Evolutionary conservation across 2,888 invertebrate genomes (phyloP).

Genomic region (Acanthosoma haemorrhoidale): DNA sequence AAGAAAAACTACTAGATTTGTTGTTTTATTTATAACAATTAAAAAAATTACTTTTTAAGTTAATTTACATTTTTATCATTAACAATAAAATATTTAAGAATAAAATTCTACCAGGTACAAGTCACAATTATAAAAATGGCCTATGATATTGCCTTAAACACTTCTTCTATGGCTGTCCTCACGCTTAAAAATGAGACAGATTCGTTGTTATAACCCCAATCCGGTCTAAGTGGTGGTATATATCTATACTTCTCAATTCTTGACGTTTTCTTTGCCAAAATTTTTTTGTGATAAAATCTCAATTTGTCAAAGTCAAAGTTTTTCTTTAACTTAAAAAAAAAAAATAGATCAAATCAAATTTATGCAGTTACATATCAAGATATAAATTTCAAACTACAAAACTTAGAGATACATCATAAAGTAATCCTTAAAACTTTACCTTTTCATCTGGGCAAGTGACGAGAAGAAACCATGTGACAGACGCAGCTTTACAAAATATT

Average conservation of each 20-base stretch:
- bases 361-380: background rate
- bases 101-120: background rate
- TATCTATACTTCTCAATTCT: background rate
- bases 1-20: background rate
- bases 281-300: conserved; percentile 11
- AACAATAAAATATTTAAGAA: background rate
- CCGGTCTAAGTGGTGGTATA: background rate
- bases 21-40: conserved; percentile 5
- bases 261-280: background rate
- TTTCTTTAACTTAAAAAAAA: background rate
- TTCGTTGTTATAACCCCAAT: conserved; percentile 18
- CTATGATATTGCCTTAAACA: background rate
- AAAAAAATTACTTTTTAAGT: background rate
- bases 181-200: background rate
- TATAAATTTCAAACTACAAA: background rate
- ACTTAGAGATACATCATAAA: background rate
- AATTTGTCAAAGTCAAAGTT: conserved; percentile 9
- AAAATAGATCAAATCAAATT: too few relatives aligned
- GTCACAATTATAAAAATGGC: background rate
- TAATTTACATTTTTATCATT: background rate
- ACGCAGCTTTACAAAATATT: conserved; percentile 31
- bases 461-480: conserved; percentile 29
- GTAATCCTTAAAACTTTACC: background rate
- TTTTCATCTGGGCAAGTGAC: conserved; percentile 3
- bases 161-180: conserved; percentile 6